phyloP scores from a whole-genome alignment of 2,113 vertebrate genomes.

The Setophaga petechia region DNA sequence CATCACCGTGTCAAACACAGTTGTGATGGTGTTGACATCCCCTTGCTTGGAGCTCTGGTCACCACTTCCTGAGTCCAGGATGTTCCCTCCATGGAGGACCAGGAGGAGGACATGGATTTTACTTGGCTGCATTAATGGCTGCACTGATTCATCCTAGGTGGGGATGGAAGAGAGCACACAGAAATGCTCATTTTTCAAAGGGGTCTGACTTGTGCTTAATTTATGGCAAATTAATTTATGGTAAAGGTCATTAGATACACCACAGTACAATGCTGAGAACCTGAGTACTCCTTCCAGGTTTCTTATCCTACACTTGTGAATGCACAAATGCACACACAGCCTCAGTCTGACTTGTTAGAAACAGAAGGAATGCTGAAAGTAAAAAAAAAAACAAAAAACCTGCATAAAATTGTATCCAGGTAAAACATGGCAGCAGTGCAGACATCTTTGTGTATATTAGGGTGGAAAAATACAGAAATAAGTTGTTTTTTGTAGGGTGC shows the following conservation, averaged over 20 bases:
- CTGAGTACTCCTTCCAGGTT: neutral
- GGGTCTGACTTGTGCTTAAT: neutral
- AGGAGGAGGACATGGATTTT: constrained; percentile 92
- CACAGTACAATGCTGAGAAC: neutral
- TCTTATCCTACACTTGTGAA: neutral
- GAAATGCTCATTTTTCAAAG: neutral
- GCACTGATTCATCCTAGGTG: constrained; percentile 82
- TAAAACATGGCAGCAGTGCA: neutral
- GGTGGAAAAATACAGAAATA: neutral
- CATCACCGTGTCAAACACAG: constrained; percentile 92
- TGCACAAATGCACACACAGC: neutral
- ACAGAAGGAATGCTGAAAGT: neutral
- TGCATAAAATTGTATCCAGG: neutral
- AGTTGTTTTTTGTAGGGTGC: neutral
- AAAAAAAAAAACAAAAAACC: neutral
- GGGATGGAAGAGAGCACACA: neutral
- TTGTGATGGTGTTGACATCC: constrained; percentile 91
- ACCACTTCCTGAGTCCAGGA: constrained; percentile 93
- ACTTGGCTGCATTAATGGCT: constrained; percentile 82
- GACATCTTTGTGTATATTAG: neutral
- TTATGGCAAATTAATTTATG: neutral
- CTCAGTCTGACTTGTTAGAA: neutral
- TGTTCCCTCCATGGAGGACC: constrained; percentile 95
- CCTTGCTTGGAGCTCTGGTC: constrained; percentile 96
- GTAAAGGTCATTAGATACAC: neutral